Base-by-base conservation (phyloP, 2,113 vertebrate genomes). In the Fukomys damarensis region DNA sequence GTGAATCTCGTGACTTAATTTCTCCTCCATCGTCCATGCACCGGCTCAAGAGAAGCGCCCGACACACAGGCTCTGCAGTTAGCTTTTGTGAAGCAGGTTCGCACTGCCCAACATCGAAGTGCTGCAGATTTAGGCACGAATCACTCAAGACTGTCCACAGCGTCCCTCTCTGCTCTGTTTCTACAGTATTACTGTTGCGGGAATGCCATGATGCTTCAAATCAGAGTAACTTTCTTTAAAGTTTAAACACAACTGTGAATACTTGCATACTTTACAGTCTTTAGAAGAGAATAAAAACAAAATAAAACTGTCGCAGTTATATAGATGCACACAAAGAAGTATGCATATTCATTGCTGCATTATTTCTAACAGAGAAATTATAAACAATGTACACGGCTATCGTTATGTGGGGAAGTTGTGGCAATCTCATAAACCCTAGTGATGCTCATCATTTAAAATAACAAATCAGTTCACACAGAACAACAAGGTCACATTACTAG, bases 281-380 rank as follows among this genome's bases (percentile, higher is more conserved):
- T 96, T 90, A 86, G 76, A 92, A 89, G 52, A 92, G 26, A 94
- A 59, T 63, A 14, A 81, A 97, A 89, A 41, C 35, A 89, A 89
- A 72, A 70, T 70, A 56, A 90, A 95, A 63, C 43, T 95, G 17
- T 63, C 32, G 24, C 41, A 61, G 28, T 92, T 63, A 56, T 35
- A 76, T 72, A 46, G n/a, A 70, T 63, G n/a, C 1, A 30, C 82
- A 38, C 52, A 38, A 52, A 83, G 74, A 26, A 28, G 76, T 24
- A 49, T 2, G 38, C 16, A 19, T 19, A 2, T 49, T 56, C 65
- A 90, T 95, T 76, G 30, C 26, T 68, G 22, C 12, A 66, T 28
- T 81, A 13, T 68, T 74, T 70, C 16, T 46, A 91, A 54, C 14
- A 49, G 26, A 52, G 89, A 92, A 77, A 58, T 2, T 82, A 22